A percentile compares a stretch with the other conserved stretches of the same genome.
phyloP scores from a whole-genome alignment of 2,888 invertebrate genomes.

The Microctonus brassicae region DNA sequence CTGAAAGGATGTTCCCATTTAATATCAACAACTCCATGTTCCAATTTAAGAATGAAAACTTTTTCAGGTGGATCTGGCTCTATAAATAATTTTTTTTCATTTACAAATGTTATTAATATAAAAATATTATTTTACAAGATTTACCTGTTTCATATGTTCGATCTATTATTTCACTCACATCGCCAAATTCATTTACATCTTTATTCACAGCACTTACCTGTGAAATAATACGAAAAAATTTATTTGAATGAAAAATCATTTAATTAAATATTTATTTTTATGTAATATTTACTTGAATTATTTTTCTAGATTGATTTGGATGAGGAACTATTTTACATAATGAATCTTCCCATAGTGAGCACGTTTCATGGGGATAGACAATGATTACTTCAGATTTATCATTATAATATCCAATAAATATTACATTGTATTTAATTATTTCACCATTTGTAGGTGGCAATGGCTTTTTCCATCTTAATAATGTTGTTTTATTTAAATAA shows the following conservation, averaged over 20 bases:
- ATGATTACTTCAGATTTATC: neutral
- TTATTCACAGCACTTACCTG: conserved; percentile 49
- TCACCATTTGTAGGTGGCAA: conserved; percentile 50
- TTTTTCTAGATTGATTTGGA: neutral
- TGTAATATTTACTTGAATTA: neutral
- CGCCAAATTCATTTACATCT: conserved; percentile 38
- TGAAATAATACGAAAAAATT: conserved; percentile 12
- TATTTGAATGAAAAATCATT: neutral
- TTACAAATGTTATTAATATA: neutral
- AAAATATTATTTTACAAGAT: neutral
- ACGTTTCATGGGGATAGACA: conserved; percentile 24
- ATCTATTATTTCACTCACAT: neutral
- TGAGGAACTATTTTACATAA: conserved; percentile 39
- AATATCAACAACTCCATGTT: conserved; percentile 35
- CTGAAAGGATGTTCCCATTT: conserved; percentile 51
- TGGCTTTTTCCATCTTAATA: conserved; percentile 51
- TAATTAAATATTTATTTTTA: too few species aligned
- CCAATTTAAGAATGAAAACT: neutral
- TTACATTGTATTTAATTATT: conserved; percentile 42
- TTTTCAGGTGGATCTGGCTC: conserved; percentile 8
- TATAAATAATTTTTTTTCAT: neutral
- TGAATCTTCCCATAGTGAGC: conserved; percentile 44
- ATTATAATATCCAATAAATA: neutral
- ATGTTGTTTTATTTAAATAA: neutral
- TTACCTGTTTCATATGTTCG: neutral